Evolutionary conservation across 1,140 invertebrate genomes (phyloP).

Genomic region (Pseudomyrmex pallidus): DNA sequence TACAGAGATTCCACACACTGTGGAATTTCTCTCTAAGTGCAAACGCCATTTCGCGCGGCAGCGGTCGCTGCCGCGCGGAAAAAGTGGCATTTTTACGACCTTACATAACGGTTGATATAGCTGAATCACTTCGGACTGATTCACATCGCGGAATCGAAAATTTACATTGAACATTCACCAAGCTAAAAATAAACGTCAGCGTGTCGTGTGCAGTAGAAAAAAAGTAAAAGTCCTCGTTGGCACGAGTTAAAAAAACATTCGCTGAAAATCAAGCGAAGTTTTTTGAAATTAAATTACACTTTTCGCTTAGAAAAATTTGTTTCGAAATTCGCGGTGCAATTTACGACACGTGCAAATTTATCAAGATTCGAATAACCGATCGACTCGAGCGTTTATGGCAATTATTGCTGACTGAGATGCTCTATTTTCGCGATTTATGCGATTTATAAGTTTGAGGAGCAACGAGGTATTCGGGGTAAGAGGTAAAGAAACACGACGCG

Average conservation of each 20-base stretch:
- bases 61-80: neutral
- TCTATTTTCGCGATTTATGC: constrained; percentile 36
- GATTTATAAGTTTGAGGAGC: neutral
- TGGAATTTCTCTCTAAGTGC: constrained; percentile 6
- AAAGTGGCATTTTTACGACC: constrained; percentile 36
- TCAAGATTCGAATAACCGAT: neutral
- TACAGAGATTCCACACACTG: neutral
- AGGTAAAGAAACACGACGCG: constrained; percentile 21
- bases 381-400: neutral
- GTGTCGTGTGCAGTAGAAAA: neutral
- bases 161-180: constrained; percentile 2
- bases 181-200: constrained; percentile 9
- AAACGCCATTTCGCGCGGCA: neutral
- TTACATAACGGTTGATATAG: constrained; percentile 21
- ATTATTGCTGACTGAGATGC: neutral
- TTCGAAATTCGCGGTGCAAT: too few relatives aligned
- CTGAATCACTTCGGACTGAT: constrained; percentile 32
- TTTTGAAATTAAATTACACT: too few relatives aligned
- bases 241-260: too few relatives aligned
- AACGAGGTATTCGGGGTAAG: constrained; percentile 12
- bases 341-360: neutral
- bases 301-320: too few relatives aligned
- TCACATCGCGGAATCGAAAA: constrained; percentile 28
- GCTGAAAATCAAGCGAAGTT: too few relatives aligned
- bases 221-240: too few relatives aligned